These are phyloP conservation scores for Scytalopus superciliaris DNA, from an alignment of 2,113 vertebrate species.

Conservation along the genomic window DNA sequence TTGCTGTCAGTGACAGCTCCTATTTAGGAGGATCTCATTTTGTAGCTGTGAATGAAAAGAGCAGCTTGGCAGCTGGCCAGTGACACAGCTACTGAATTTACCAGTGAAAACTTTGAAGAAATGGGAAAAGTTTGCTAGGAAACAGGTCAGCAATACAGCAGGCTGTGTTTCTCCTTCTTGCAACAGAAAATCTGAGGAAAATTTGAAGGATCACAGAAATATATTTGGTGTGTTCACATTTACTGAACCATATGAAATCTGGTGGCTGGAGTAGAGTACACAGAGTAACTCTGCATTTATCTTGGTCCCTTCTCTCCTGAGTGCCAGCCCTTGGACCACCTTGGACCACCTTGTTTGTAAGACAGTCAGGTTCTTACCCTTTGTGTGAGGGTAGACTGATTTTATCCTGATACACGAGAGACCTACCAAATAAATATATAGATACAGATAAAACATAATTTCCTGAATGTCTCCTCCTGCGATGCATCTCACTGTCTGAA, in stretches of 20 bases:
- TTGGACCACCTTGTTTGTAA: not conserved
- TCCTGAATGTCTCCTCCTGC: not conserved
- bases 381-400: not conserved
- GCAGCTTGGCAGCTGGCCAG: not conserved
- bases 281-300: not conserved
- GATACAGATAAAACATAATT: not conserved
- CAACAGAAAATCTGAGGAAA: not conserved
- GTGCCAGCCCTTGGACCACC: not conserved
- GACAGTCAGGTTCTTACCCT: not conserved
- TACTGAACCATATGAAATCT: not conserved
- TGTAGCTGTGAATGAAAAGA: not conserved
- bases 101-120: not conserved
- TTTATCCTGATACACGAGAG: not conserved
- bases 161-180: not conserved
- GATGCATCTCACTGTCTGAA: not conserved
- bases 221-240: not conserved
- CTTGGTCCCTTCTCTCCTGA: not conserved
- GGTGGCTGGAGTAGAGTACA: not conserved
- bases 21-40: not conserved
- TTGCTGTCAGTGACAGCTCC: not conserved
- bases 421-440: not conserved
- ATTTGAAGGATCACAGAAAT: not conserved
- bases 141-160: not conserved
- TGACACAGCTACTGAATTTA: not conserved
- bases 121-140: not conserved